These are phyloP conservation scores for Cnemophilus loriae DNA, from an alignment of 2,113 vertebrate genomes.

Conservation along the genomic window DNA sequence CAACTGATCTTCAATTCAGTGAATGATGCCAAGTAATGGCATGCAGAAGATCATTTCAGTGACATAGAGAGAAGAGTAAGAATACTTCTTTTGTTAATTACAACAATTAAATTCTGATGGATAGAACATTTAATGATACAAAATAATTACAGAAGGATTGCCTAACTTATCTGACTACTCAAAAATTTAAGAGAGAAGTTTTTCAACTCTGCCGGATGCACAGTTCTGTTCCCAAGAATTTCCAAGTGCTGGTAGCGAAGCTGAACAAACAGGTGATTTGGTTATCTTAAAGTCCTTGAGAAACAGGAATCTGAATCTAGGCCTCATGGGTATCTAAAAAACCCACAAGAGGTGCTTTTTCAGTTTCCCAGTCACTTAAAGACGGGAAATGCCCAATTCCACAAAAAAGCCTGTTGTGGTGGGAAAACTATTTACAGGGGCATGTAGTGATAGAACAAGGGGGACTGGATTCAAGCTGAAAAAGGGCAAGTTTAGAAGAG, in stretches of 20 bases:
- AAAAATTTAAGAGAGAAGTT: background rate
- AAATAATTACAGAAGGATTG: slow-evolving; percentile 35
- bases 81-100: slow-evolving; percentile 48
- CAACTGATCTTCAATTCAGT: background rate
- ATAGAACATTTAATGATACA: slow-evolving; percentile 41
- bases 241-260: accelerated
- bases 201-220: background rate
- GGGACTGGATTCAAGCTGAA: background rate
- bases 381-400: background rate
- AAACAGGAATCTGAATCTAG: background rate
- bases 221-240: background rate
- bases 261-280: background rate
- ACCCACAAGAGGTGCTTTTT: background rate
- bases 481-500: background rate
- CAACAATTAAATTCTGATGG: slow-evolving; percentile 56
- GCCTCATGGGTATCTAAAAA: background rate
- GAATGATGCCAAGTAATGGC: background rate
- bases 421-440: background rate
- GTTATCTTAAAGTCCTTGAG: background rate
- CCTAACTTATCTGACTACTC: slow-evolving; percentile 18
- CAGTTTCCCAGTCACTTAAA: background rate
- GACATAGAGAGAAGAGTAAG: background rate
- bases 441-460: background rate
- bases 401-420: accelerated
- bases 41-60: slow-evolving; percentile 30